Percentiles rank a stretch among this genome's conserved stretches.
These are phyloP conservation scores for Eristalis arbustorum DNA, from an alignment of 2,888 invertebrate species.

Conservation along the genomic window DNA sequence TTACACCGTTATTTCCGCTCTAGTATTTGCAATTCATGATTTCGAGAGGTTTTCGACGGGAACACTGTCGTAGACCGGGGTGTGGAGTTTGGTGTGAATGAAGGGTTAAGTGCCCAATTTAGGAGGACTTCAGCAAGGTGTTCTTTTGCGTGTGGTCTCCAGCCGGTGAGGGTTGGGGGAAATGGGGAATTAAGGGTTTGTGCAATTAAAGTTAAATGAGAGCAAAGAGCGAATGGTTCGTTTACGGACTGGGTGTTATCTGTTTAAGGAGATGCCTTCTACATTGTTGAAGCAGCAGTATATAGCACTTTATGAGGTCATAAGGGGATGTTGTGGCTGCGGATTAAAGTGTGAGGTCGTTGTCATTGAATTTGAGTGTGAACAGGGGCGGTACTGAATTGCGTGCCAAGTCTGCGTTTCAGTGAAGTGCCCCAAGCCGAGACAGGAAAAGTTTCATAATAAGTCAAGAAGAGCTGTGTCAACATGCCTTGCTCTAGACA, in stretches of 20 bases:
- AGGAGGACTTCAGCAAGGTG: neutral
- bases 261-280: neutral
- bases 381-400: neutral
- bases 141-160: neutral
- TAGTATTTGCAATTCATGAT: constrained; percentile 1
- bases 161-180: neutral
- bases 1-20: constrained; percentile 20
- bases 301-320: neutral
- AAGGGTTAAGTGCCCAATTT: constrained; percentile 18
- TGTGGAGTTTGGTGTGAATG: neutral
- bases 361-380: neutral
- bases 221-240: neutral
- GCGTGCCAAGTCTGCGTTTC: neutral
- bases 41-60: neutral
- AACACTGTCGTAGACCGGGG: neutral
- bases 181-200: neutral
- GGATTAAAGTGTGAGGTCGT: neutral
- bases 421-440: too few species aligned
- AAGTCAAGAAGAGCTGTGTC: neutral
- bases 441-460: neutral
- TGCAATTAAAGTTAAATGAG: neutral
- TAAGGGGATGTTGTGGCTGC: neutral
- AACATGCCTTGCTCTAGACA: neutral
- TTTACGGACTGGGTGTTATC: neutral
- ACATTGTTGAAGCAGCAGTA: neutral